Conservation (phyloP, 2,888 invertebrate genomes). For the Phortica okadai region DNA sequence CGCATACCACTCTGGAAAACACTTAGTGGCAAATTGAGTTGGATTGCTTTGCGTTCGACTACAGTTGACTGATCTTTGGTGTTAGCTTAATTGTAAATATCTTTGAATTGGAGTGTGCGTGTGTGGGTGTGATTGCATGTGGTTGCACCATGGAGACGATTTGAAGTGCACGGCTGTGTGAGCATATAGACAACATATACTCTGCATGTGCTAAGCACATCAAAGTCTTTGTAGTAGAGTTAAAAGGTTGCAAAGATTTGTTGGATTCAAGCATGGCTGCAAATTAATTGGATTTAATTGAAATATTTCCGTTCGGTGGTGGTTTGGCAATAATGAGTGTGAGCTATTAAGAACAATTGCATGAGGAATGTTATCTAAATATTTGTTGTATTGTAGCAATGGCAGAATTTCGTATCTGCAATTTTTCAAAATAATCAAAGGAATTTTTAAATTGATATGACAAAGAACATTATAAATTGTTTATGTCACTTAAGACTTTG, state of each 20-base stretch:
- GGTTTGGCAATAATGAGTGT: slow-evolving; percentile 21
- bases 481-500: too few species aligned
- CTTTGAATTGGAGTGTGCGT: slow-evolving; percentile 8
- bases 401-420: too few species aligned
- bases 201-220: slow-evolving; percentile 53
- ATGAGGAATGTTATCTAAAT: too few species aligned
- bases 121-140: not conserved
- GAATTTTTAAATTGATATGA: too few species aligned
- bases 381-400: too few species aligned
- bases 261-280: slow-evolving; percentile 3
- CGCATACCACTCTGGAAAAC: not conserved
- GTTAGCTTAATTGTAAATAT: slow-evolving; percentile 29
- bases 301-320: slow-evolving; percentile 29
- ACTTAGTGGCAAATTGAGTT: slow-evolving; percentile 5
- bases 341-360: too few species aligned
- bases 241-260: slow-evolving; percentile 39
- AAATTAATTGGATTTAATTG: slow-evolving; percentile 29
- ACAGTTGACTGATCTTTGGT: slow-evolving; percentile 3
- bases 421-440: too few species aligned
- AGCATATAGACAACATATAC: slow-evolving; percentile 40
- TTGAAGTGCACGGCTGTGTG: slow-evolving; percentile 35
- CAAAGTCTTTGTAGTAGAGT: slow-evolving; percentile 58
- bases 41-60: slow-evolving; percentile 4
- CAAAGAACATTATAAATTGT: too few species aligned
- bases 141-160: slow-evolving; percentile 47